Conservation (phyloP, 2,797 vertebrate genomes). For the Fundulus diaphanus region DNA sequence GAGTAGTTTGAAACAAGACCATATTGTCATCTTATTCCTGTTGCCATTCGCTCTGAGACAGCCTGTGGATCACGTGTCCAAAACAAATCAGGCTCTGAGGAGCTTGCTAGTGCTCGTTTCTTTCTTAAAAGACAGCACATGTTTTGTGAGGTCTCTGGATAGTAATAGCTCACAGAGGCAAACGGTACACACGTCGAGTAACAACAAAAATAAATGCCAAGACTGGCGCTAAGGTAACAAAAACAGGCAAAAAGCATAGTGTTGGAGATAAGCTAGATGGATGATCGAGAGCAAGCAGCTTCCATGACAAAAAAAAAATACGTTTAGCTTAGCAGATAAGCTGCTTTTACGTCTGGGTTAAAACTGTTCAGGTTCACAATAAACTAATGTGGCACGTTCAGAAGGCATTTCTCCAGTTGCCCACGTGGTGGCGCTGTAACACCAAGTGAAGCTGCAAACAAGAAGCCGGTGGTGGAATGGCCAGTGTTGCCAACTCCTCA, state of each 20-base stretch:
- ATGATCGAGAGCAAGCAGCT: not conserved
- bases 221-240: not conserved
- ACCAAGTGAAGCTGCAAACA: constrained; percentile 52
- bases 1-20: not conserved
- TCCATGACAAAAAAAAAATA: not conserved
- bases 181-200: not conserved
- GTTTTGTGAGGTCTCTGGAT: not conserved
- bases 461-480: constrained; percentile 49
- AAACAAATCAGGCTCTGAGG: constrained; percentile 6
- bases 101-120: not conserved
- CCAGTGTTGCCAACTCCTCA: too few relatives aligned
- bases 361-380: constrained; percentile 17
- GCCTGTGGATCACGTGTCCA: not conserved
- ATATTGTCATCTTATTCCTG: not conserved
- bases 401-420: constrained; percentile 39
- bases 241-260: not conserved
- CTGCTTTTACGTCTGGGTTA: not conserved
- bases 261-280: too few relatives aligned
- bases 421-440: constrained; percentile 64
- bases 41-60: not conserved
- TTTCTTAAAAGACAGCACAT: not conserved
- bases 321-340: not conserved
- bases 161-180: not conserved
- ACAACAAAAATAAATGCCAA: too few relatives aligned
- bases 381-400: constrained; percentile 29